A percentile compares a stretch with the other conserved stretches of the same genome.
phyloP scores from a whole-genome alignment of 92 coral and sea anemone genomes.

The Porites cylindrica region DNA sequence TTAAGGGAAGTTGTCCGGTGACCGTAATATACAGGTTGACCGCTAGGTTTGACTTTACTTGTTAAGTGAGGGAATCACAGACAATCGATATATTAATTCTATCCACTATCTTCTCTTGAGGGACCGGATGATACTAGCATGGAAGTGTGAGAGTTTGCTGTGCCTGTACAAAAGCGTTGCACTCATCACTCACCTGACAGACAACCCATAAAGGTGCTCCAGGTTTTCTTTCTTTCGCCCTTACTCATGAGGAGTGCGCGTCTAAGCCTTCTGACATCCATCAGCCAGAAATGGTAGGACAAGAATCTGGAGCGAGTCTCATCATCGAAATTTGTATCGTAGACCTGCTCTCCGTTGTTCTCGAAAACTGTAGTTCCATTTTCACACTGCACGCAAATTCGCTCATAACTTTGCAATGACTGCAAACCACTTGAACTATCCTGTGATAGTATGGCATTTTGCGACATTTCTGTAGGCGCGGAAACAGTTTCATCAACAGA shows the following conservation, averaged over 20 bases:
- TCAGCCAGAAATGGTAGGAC: slow-evolving; percentile 50
- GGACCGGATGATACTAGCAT: too few relatives aligned
- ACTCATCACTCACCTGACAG: slow-evolving; percentile 40
- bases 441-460: neutral
- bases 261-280: slow-evolving; percentile 60
- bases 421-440: neutral
- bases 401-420: neutral
- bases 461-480: neutral
- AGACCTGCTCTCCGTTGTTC: neutral
- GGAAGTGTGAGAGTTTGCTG: too few relatives aligned
- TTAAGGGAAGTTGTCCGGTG: too few relatives aligned
- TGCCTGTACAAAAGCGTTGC: neutral
- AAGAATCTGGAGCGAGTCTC: slow-evolving; percentile 53
- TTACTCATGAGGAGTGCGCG: slow-evolving; percentile 55
- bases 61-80: too few relatives aligned
- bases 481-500: too few relatives aligned
- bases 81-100: too few relatives aligned
- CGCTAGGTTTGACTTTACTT: too few relatives aligned
- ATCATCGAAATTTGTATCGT: slow-evolving; percentile 29
- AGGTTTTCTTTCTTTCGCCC: slow-evolving; percentile 56
- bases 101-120: too few relatives aligned
- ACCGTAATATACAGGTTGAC: too few relatives aligned
- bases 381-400: slow-evolving; percentile 5
- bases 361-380: slow-evolving; percentile 5
- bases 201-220: slow-evolving; percentile 48